phyloP scores from a whole-genome alignment of 92 coral and sea anemone genomes.

The Porites cylindrica region DNA sequence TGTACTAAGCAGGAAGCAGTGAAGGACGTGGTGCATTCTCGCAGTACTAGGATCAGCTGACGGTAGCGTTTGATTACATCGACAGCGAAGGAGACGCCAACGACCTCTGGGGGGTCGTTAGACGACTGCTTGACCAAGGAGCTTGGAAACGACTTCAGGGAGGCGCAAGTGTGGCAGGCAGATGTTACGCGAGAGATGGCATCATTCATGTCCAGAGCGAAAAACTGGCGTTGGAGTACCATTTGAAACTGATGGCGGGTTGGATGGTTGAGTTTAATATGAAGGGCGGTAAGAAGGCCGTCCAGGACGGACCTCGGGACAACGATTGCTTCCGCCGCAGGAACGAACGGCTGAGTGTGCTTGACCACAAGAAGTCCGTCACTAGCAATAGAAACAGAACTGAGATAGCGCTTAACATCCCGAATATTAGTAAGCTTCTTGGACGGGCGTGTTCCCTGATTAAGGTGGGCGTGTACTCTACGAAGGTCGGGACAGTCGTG shows the following conservation, averaged over 20 bases:
- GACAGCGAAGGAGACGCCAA: constrained; percentile 38
- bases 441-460: constrained; percentile 48
- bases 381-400: constrained; percentile 18
- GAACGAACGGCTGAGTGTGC: too few relatives aligned
- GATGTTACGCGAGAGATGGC: constrained; percentile 38
- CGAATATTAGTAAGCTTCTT: constrained; percentile 11
- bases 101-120: constrained; percentile 43
- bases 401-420: constrained; percentile 21
- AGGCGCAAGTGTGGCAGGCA: too few relatives aligned
- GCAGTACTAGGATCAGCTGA: neutral
- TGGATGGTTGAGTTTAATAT: constrained; percentile 41
- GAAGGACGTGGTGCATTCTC: too few relatives aligned
- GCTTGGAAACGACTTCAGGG: too few relatives aligned
- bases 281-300: constrained; percentile 58
- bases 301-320: constrained; percentile 34
- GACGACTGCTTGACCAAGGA: neutral
- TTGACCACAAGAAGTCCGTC: constrained; percentile 53
- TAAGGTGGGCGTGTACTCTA: neutral
- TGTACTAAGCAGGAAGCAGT: too few relatives aligned
- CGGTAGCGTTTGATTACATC: constrained; percentile 29
- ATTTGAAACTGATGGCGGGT: constrained; percentile 34
- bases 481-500: neutral
- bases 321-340: constrained; percentile 14
- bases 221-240: constrained; percentile 35
- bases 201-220: constrained; percentile 42